A percentile compares a stretch with the other conserved stretches of the same genome.
These are phyloP conservation scores for Amniataba percoides DNA, from an alignment of 2,797 vertebrate genomes.

Conservation along the genomic window DNA sequence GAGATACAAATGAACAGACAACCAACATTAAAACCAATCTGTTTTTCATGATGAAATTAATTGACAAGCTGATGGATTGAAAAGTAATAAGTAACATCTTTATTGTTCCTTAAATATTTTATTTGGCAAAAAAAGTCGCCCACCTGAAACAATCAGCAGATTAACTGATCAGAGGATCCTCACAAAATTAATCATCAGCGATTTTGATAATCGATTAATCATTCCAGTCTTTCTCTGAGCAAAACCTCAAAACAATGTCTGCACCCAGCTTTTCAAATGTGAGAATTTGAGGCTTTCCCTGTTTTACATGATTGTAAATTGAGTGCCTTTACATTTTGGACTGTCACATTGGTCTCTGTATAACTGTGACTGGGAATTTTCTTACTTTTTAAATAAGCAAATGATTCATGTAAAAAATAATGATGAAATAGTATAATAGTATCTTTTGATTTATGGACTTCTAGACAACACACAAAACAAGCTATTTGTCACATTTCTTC, in stretches of 20 bases:
- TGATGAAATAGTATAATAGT: too few species aligned
- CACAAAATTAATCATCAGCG: background rate
- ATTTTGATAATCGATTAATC: background rate
- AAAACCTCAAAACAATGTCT: background rate
- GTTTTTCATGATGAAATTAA: background rate
- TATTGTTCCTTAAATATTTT: background rate
- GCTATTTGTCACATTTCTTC: too few species aligned
- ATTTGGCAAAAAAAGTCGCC: background rate
- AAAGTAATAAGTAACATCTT: background rate
- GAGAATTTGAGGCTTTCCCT: too few species aligned
- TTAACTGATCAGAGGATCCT: background rate
- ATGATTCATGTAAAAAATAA: background rate
- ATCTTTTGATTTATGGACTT: background rate
- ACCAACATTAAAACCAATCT: background rate
- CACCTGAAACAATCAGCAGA: background rate
- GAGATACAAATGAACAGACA: constrained; percentile 11
- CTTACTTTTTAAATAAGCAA: background rate
- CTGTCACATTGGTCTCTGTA: too few species aligned
- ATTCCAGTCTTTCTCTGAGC: background rate
- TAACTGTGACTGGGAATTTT: background rate
- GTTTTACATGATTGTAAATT: background rate
- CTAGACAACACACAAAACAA: background rate
- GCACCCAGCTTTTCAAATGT: background rate
- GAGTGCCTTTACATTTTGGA: background rate
- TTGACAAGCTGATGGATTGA: too few species aligned